Percentiles rank a stretch among this genome's conserved stretches.
Evolutionary conservation across 1,140 invertebrate genomes (phyloP).

Genomic region (Steinernema khuongi): DNA sequence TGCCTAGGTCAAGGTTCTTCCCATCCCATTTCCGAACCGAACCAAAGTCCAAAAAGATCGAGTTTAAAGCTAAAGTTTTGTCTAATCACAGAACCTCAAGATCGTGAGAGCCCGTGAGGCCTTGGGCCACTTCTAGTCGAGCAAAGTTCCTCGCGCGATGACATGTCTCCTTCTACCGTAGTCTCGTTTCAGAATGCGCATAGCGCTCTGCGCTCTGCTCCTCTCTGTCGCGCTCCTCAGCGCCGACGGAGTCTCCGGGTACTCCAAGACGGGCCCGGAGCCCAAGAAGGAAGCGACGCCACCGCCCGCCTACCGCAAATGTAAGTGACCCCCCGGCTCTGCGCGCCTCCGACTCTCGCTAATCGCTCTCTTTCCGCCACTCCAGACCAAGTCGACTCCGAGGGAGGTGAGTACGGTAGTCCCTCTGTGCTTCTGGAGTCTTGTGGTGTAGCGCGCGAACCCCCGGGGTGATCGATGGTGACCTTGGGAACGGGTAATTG

Average conservation of each 20-base stretch:
- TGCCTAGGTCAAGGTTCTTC: too few relatives aligned
- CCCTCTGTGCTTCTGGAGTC: not conserved
- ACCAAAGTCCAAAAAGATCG: too few relatives aligned
- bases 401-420: not conserved
- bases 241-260: not conserved
- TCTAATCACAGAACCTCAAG: too few relatives aligned
- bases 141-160: too few relatives aligned
- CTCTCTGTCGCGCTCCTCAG: not conserved
- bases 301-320: not conserved
- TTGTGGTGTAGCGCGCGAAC: not conserved
- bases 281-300: not conserved
- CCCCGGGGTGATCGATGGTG: not conserved
- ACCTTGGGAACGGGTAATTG: too few relatives aligned
- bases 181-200: not conserved
- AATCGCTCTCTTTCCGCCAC: slow-evolving; percentile 9
- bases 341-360: not conserved
- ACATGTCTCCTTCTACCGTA: not conserved
- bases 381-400: not conserved
- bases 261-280: not conserved
- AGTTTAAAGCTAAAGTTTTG: too few relatives aligned
- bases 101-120: too few relatives aligned
- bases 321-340: not conserved
- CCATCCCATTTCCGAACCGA: too few relatives aligned
- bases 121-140: too few relatives aligned
- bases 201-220: not conserved